These are phyloP conservation scores for Dolomedes plantarius DNA, from an alignment of 2,888 invertebrate species.

Conservation along the genomic window DNA sequence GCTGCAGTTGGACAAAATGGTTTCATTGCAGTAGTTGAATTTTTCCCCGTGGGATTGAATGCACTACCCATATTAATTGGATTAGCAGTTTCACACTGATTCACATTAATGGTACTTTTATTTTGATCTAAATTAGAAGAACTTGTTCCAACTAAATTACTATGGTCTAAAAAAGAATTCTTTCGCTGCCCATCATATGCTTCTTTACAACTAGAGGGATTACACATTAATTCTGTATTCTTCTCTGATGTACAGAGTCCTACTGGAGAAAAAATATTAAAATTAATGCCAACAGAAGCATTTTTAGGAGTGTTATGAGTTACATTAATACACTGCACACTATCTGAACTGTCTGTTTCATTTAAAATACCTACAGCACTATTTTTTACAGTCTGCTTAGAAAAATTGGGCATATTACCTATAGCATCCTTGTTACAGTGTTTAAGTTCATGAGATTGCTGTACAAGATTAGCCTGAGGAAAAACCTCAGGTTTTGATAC, in stretches of 20 bases:
- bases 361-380: constrained; percentile 30
- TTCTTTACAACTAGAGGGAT: constrained; percentile 28
- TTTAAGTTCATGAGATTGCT: constrained; percentile 9
- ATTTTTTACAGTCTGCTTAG: constrained; percentile 9
- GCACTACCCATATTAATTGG: constrained; percentile 33
- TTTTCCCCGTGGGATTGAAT: constrained; percentile 30
- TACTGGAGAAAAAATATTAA: constrained; percentile 42
- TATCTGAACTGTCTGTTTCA: constrained; percentile 66
- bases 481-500: constrained; percentile 43
- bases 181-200: constrained; percentile 44
- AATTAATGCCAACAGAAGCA: constrained; percentile 44
- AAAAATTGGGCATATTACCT: background rate
- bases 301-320: constrained; percentile 40
- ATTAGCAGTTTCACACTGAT: constrained; percentile 25
- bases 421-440: constrained; percentile 24
- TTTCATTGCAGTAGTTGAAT: constrained; percentile 20
- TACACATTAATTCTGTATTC: constrained; percentile 16
- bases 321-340: constrained; percentile 66
- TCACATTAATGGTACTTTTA: constrained; percentile 23
- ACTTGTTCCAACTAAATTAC: constrained; percentile 60
- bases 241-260: constrained; percentile 29
- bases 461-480: constrained; percentile 32
- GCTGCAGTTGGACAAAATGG: constrained; percentile 14
- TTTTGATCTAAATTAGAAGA: constrained; percentile 50
- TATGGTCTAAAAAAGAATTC: constrained; percentile 65